Percentiles rank a stretch among this genome's conserved stretches.
Evolutionary conservation across 2,113 vertebrate species (phyloP).

Genomic region (Prionailurus bengalensis): DNA sequence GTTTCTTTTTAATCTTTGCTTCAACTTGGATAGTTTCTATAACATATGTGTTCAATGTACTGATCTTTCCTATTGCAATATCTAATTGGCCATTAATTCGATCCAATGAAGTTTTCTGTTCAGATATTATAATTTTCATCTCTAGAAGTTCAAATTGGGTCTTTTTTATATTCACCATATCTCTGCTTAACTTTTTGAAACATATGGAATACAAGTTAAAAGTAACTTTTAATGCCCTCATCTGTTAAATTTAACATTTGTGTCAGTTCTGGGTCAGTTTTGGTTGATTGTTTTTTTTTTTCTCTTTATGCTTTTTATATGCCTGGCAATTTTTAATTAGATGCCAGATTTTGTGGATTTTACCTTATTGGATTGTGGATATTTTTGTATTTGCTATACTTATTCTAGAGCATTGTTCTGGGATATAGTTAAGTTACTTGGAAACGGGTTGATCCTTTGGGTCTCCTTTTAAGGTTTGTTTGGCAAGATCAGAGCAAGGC

Average conservation of each 20-base stretch:
- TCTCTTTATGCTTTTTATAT: neutral
- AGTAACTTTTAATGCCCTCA: neutral
- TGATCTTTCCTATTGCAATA: neutral
- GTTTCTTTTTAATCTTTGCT: neutral
- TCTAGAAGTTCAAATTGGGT: conserved; percentile 4
- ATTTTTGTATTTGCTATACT: conserved; percentile 30
- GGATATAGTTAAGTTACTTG: neutral
- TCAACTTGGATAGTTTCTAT: conserved; percentile 11
- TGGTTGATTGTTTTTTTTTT: neutral
- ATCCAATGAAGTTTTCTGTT: conserved; percentile 24
- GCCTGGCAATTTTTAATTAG: neutral
- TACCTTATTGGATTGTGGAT: neutral
- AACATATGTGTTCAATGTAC: conserved; percentile 1
- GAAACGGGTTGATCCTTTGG: conserved; percentile 23
- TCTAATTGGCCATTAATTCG: conserved; percentile 35
- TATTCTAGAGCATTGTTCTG: conserved; percentile 12
- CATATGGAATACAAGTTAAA: conserved; percentile 22
- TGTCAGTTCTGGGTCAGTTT: conserved; percentile 35
- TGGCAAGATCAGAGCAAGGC: conserved; percentile 6
- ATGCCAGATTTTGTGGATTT: conserved; percentile 50
- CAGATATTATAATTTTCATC: conserved; percentile 37
- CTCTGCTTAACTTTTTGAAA: conserved; percentile 27
- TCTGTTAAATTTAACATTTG: conserved; percentile 34
- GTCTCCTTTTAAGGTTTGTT: conserved; percentile 34
- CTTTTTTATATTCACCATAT: neutral